A percentile compares a stretch with the other conserved stretches of the same genome.
Conservation (phyloP, 2,797 vertebrate species). For the Dipus sagitta region DNA sequence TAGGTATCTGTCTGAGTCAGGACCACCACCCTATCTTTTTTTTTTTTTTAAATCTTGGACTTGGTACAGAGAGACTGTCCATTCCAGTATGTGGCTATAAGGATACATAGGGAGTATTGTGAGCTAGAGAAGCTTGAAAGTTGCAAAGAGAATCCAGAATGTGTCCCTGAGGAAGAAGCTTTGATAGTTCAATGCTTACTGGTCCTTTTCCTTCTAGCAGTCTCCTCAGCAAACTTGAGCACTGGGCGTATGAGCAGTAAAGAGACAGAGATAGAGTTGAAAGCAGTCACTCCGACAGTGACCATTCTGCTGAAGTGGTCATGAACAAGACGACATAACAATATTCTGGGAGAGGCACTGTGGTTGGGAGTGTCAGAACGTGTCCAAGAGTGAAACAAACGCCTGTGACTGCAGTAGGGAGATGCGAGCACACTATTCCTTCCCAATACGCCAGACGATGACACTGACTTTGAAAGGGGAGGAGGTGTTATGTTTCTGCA, state of each 20-base stretch:
- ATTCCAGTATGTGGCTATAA: background rate
- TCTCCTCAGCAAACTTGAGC: background rate
- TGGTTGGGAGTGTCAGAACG: background rate
- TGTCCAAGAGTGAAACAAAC: background rate
- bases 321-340: background rate
- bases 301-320: background rate
- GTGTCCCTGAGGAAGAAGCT: background rate
- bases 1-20: background rate
- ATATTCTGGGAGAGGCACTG: fast-evolving
- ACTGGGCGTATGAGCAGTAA: fast-evolving
- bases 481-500: background rate
- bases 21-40: background rate
- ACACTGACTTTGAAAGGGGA: background rate
- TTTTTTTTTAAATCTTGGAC: background rate
- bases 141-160: background rate
- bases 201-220: background rate
- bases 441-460: background rate
- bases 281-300: background rate
- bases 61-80: background rate
- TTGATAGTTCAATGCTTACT: background rate
- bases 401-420: background rate
- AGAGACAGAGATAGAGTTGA: background rate
- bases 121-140: background rate
- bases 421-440: background rate
- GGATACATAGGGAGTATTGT: background rate